These are phyloP conservation scores for Smittia aterrima DNA, from an alignment of 2,888 invertebrate genomes.

Conservation along the genomic window DNA sequence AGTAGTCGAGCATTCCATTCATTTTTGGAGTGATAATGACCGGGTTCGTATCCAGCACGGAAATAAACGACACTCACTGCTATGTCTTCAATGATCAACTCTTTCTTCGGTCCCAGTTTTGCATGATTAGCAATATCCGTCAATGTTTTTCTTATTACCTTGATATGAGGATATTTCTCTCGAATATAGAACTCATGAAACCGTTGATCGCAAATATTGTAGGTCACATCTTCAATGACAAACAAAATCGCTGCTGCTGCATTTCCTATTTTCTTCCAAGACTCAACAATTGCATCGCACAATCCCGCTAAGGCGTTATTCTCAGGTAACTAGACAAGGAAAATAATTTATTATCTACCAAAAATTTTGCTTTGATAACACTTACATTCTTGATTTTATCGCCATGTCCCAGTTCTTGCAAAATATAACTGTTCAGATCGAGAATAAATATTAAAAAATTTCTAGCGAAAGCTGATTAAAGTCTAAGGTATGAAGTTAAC, in stretches of 20 bases:
- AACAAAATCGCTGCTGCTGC: conserved; percentile 75
- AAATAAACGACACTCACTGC: conserved; percentile 90
- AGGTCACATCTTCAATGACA: conserved; percentile 82
- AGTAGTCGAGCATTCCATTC: conserved; percentile 86
- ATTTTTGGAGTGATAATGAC: conserved; percentile 71
- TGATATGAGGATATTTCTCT: conserved; percentile 67
- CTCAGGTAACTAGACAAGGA: conserved; percentile 67
- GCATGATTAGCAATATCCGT: conserved; percentile 66
- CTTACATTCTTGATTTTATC: conserved; percentile 71
- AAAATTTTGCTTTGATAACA: no score
- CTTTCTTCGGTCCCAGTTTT: conserved; percentile 62
- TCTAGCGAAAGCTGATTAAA: no score
- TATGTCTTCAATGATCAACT: conserved; percentile 64
- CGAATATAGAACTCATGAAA: conserved; percentile 88
- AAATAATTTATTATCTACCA: no score
- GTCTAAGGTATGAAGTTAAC: no score
- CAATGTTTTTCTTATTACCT: conserved; percentile 73
- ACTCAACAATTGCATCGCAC: conserved; percentile 77
- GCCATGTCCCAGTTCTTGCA: conserved; percentile 67
- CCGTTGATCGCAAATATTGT: conserved; percentile 93
- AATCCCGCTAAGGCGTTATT: conserved; percentile 79
- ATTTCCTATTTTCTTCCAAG: conserved; percentile 79
- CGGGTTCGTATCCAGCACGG: conserved; percentile 86
- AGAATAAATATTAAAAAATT: no score
- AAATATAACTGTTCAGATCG: conserved; percentile 66